These are phyloP conservation scores for Drosophila ironensis DNA, from an alignment of 1,140 invertebrate genomes.

Conservation along the genomic window DNA sequence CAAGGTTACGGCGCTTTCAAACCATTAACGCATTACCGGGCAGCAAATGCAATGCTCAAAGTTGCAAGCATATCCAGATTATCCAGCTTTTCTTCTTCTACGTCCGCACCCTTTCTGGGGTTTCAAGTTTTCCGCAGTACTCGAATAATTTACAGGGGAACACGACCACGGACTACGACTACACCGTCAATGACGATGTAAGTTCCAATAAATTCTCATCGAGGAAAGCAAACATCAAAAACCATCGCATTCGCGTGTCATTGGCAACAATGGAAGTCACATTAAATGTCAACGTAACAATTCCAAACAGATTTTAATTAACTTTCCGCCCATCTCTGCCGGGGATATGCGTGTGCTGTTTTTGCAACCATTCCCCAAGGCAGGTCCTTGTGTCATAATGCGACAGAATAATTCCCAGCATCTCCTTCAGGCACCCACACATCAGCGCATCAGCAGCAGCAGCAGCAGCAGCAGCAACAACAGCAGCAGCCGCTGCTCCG, in stretches of 20 bases:
- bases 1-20: too few species aligned
- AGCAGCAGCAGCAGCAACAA: too few species aligned
- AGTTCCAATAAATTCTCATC: constrained; percentile 16
- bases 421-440: constrained; percentile 27
- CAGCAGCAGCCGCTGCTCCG: constrained; percentile 9
- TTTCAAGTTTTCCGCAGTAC: neutral
- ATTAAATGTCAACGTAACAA: constrained; percentile 40
- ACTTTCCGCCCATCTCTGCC: constrained; percentile 21
- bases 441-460: too few species aligned
- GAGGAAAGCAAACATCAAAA: constrained; percentile 20
- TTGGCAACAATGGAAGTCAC: constrained; percentile 22
- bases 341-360: neutral
- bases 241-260: constrained; percentile 31
- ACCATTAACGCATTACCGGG: too few species aligned
- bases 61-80: neutral
- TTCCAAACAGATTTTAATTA: constrained; percentile 40
- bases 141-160: too few species aligned
- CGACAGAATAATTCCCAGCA: constrained; percentile 28
- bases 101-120: neutral
- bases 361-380: constrained; percentile 31
- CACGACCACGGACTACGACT: too few species aligned
- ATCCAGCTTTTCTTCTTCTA: neutral
- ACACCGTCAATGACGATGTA: too few species aligned
- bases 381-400: constrained; percentile 52
- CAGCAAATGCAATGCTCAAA: neutral